Base-by-base conservation (phyloP, 1,140 invertebrate species). In the Heliconius hewitsoni region DNA sequence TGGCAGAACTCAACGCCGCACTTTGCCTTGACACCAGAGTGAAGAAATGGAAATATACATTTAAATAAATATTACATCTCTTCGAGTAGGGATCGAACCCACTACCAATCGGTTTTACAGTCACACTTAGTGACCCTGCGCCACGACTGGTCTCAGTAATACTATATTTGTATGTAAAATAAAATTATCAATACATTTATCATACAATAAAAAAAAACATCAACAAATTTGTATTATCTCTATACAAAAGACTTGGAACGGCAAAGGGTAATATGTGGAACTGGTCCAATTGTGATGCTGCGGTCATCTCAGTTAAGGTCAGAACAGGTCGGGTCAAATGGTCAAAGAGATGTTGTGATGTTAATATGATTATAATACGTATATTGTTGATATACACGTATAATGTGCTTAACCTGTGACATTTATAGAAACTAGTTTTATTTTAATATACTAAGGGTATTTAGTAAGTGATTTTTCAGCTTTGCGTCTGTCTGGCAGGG, bases 261-360 rank as follows among this genome's bases (percentile, higher is more conserved):
- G 5, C 60, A 66, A 30, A 78, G 73, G 71, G 50, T 72, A 70
- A 71, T 30, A 34, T 23, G 8, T 34, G 70, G 46, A 81, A 82
- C 73, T 73, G 73, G 77, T 66, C 55, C 34, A 74, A 77, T 46
- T 34, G 37, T 55, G 52, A 79, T 79, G 71, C 75, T 60, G 52
- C 42, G 78, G 66, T 73, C 71, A 82, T 82, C 81, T 82, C 81
- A 80, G 72, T 72, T 77, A 39, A 80, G 57, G 71, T 79, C 81
- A 80, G 81, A 75, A 77, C 75, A 71, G 76, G 66, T 77, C 76
- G 60, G 57, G 74, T 78, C 78, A 73, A 76, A 46, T 39, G 74
- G 71, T 80, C 70, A 76, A 76, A 74, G 57, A 52, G 42, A 81
- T 75, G 76, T 71, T 77, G 71, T 52, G 37, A 55, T 57, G 50